Conservation (phyloP, 2,797 vertebrate genomes). For the Galagoides demidoff region DNA sequence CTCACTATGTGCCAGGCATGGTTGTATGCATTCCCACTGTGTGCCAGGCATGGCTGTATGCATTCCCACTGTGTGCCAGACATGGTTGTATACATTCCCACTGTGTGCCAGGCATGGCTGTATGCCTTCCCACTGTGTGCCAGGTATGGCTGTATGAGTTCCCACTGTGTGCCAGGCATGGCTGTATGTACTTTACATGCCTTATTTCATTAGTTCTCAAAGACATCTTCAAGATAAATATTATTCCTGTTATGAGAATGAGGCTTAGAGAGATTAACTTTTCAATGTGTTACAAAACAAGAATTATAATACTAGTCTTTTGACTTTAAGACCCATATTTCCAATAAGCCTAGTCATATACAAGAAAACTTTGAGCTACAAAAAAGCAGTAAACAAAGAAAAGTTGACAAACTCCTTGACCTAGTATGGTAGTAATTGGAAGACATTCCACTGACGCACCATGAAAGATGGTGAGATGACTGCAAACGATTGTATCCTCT, state of each 20-base stretch:
- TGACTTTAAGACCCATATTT: slow-evolving; percentile 38
- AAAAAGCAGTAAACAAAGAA: background rate
- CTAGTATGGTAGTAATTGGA: background rate
- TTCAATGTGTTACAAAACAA: background rate
- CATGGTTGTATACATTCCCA: background rate
- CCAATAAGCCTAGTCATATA: background rate
- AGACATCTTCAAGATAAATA: background rate
- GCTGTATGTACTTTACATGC: background rate
- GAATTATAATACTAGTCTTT: background rate
- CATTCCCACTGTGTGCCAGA: too few relatives aligned
- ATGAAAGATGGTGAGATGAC: background rate
- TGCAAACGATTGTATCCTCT: background rate
- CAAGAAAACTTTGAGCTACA: background rate
- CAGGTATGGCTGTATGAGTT: background rate
- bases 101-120: background rate
- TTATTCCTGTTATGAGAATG: background rate
- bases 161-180: background rate
- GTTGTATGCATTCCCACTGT: background rate
- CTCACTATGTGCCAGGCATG: too few relatives aligned
- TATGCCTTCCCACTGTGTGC: background rate
- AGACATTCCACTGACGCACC: background rate
- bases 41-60: background rate
- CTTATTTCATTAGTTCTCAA: slow-evolving; percentile 11
- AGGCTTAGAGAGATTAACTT: background rate
- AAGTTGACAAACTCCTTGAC: background rate